Evolutionary conservation across 2,113 vertebrate species (phyloP), one percentile per base, ranked within the genome.

Genomic region (Dipodomys stephensi): DNA sequence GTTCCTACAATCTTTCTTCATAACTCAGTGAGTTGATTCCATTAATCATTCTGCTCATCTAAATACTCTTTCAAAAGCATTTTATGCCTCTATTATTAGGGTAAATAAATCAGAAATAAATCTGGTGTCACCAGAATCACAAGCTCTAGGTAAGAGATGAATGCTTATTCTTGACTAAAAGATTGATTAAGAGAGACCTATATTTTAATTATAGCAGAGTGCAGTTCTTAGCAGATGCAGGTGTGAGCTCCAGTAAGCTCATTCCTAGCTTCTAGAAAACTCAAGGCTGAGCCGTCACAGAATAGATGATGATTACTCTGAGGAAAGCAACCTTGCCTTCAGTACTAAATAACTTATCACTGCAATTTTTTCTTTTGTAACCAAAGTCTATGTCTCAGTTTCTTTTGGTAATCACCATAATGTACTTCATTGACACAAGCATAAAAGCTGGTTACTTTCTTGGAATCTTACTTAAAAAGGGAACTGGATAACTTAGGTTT

Each of bases 41-140:
- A 87, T 86, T 95, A 91, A 86, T 95, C 53, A 88, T 77, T 69
- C 11, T 74, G 9, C 7, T 68, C n/a, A 68, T 32, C 60, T 94
- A 11, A 62, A 32, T 83, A 76, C 6, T 46, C 64, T 20, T 86
- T 90, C 72, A 28, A 92, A 49, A 93, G 39, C 6, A 5, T 19
- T 82, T 67, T 20, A 19, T 77, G 2, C 22, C 78, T 86, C 6
- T 0, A 1, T 1, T 74, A 74, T 74, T 49, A 81, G 83, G 64
- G 35, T 90, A 84, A 92, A 93, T 74, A 92, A 78, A 92, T 18
- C 25, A 79, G 27, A 72, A 79, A 83, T 6, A 82, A 80, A 80
- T 28, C 49, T 79, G 2, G 49, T 90, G 16, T 95, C 68, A 88
- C 67, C 9, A 11, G n/a, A 74, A 62, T 80, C 69, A 92, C 49